These are phyloP conservation scores for Empidonax alnorum DNA, from an alignment of 2,113 vertebrate genomes.

Conservation along the genomic window DNA sequence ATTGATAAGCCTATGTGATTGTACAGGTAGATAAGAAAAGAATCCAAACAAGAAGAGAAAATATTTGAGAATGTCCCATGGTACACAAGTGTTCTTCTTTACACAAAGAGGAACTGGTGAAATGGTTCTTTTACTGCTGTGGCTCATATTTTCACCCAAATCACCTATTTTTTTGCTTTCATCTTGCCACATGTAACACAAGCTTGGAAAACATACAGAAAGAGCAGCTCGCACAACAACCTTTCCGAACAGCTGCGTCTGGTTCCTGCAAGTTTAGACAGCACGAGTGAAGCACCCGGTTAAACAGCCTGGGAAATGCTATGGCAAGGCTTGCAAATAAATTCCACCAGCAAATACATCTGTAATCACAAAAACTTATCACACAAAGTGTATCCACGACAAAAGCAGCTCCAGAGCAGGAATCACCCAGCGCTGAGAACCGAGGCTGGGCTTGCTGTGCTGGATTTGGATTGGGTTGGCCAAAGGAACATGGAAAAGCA, in stretches of 20 bases:
- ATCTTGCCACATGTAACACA: background rate
- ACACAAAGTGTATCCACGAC: background rate
- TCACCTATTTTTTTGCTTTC: background rate
- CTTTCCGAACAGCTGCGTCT: background rate
- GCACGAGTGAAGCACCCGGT: background rate
- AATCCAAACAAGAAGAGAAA: background rate
- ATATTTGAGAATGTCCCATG: background rate
- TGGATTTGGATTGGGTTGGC: rapidly evolving
- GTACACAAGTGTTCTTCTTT: background rate
- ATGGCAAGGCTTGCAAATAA: background rate
- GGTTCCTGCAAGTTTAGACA: background rate
- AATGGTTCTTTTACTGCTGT: background rate
- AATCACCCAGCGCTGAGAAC: background rate
- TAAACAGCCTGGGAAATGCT: background rate
- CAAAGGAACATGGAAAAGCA: background rate
- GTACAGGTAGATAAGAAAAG: background rate
- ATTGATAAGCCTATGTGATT: background rate
- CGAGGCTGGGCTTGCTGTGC: background rate
- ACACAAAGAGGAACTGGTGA: background rate
- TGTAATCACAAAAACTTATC: background rate
- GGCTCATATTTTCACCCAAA: background rate
- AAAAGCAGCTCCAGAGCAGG: background rate
- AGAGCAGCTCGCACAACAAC: background rate
- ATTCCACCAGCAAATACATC: background rate
- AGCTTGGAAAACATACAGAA: background rate